Conservation (phyloP, 2,888 invertebrate genomes). For the Iphiclides podalirius region DNA sequence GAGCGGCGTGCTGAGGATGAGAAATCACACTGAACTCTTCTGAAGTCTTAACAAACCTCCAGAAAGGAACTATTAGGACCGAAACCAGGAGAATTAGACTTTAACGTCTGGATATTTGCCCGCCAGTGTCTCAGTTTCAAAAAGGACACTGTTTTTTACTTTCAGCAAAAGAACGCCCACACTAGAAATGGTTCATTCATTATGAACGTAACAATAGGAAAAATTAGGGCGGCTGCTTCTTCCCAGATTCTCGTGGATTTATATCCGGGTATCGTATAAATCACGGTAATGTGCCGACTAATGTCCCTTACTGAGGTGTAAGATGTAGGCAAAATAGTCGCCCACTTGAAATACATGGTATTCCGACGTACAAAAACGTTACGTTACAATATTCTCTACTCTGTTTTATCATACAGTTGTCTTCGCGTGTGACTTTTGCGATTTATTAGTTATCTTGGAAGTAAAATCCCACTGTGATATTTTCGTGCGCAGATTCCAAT, state of each 20-base stretch:
- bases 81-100: too few relatives aligned
- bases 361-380: conserved; percentile 25
- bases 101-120: too few relatives aligned
- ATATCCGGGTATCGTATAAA: conserved; percentile 56
- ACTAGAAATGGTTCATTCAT: conserved; percentile 22
- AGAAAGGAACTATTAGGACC: too few relatives aligned
- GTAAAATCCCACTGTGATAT: too few relatives aligned
- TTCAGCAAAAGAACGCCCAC: background rate
- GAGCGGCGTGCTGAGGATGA: too few relatives aligned
- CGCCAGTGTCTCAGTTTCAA: too few relatives aligned
- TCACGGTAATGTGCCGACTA: conserved; percentile 66
- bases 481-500: too few relatives aligned
- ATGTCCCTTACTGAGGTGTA: conserved; percentile 53
- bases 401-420: conserved; percentile 16
- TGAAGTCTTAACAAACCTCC: too few relatives aligned
- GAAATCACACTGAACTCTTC: too few relatives aligned
- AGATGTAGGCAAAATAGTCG: conserved; percentile 43
- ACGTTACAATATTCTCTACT: conserved; percentile 19
- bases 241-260: conserved; percentile 53
- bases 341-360: conserved; percentile 21
- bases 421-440: conserved; percentile 5
- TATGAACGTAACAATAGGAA: conserved; percentile 37
- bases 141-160: background rate
- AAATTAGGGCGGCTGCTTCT: conserved; percentile 52
- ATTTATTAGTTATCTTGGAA: conserved; percentile 7